Base-by-base conservation (phyloP, 2,113 vertebrate genomes). In the Eretmochelys imbricata region DNA sequence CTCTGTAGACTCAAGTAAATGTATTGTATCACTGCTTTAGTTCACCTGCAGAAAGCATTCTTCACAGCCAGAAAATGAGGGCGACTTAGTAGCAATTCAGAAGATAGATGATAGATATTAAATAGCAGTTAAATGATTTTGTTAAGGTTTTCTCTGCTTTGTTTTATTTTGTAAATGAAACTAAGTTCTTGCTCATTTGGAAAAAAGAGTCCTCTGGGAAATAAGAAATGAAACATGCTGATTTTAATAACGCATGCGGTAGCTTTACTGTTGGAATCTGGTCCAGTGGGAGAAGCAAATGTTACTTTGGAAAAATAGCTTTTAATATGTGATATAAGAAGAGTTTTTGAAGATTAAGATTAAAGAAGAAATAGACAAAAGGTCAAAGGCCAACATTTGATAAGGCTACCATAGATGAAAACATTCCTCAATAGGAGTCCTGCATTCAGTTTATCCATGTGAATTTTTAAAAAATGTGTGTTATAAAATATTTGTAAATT, bases 41-140 rank as follows among this genome's bases (percentile, higher is more conserved):
- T 25, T 82, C 51, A 59, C 38, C 20, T 46, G 24, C 75, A 78
- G 5, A 19, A 46, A 6, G 17, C 42, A 4, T 57, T 83, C 16
- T 46, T 83, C 38, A 27, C 5, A 42, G 16, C 25, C 53, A 83
- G 24, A 83, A 48, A 53, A 48, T 19, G 17, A 59, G 42, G 59
- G 69, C 55, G 19, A 85, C 59, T 87, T 69, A 91, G 76, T 19
- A 93, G 42, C 29, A 76, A 22, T 62, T 50, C 29, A 49, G 49
- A 53, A 86, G 16, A 22, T 92, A 82, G 54, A 90, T 27, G 0
- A 0, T 27, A 87, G 20, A 46, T 57, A 55, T 85, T 95, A 91
- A 96, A 48, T 54, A 94, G 46, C 97, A 90, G 9, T 69, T 94
- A 59, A 88, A 84, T 13, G 16, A 38, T 90, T 93, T 72, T 80